Evolutionary conservation across 1,140 invertebrate genomes (phyloP).

Genomic region (Wiebesia pumilae): DNA sequence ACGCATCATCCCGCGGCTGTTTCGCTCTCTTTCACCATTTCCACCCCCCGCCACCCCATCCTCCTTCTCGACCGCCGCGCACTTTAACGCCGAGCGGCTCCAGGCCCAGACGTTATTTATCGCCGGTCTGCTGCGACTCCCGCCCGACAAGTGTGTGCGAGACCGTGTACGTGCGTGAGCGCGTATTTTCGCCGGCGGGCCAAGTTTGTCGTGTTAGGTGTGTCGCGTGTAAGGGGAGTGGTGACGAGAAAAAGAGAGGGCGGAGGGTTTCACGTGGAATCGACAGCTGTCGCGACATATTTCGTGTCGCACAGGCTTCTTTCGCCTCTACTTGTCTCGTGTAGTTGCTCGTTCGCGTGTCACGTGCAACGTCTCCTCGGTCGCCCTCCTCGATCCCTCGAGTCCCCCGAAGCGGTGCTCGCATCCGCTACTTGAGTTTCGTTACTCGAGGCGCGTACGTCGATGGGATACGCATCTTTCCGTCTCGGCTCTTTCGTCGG

Average conservation of each 20-base stretch:
- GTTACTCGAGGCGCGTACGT: background rate
- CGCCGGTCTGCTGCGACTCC: too few relatives aligned
- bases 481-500: background rate
- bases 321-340: background rate
- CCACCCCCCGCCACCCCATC: slow-evolving; percentile 9
- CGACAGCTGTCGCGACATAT: slow-evolving; percentile 55
- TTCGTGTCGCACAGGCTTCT: slow-evolving; percentile 40
- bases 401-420: background rate
- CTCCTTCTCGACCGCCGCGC: background rate
- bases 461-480: slow-evolving; percentile 25
- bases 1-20: slow-evolving; percentile 6
- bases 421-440: slow-evolving; percentile 38
- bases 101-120: too few relatives aligned
- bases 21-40: background rate
- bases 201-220: background rate
- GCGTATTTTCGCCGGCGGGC: background rate
- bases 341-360: background rate
- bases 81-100: background rate
- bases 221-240: background rate
- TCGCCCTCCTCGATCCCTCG: background rate
- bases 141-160: too few relatives aligned
- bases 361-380: background rate
- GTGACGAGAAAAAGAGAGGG: background rate
- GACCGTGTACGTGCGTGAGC: too few relatives aligned
- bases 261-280: slow-evolving; percentile 26